Evolutionary conservation across 2,113 vertebrate genomes (phyloP).

Genomic region (Spheniscus mendiculus): DNA sequence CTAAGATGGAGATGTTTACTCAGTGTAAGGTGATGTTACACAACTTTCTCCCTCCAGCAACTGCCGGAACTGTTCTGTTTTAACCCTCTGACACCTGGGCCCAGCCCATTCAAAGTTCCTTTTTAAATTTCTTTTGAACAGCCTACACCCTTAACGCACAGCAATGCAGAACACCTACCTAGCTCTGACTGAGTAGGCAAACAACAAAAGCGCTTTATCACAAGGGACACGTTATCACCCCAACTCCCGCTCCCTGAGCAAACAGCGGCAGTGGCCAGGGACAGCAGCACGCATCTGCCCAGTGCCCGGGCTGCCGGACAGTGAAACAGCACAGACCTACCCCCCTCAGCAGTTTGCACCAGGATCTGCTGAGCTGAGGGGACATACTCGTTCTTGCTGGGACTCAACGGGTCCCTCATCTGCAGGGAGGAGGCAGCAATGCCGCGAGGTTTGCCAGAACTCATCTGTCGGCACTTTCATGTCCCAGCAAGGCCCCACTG

Average conservation of each 20-base stretch:
- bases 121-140: not conserved
- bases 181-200: not conserved
- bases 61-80: not conserved
- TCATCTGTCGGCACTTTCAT: not conserved
- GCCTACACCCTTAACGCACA: conserved; percentile 20
- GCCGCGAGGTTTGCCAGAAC: not conserved
- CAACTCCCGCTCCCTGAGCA: conserved; percentile 10
- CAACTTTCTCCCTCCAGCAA: not conserved
- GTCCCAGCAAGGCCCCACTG: not conserved
- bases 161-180: not conserved
- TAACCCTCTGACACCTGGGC: conserved; percentile 26
- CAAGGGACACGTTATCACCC: not conserved
- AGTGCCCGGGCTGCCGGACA: not conserved
- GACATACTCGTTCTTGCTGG: not conserved
- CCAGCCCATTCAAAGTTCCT: conserved; percentile 55
- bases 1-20: not conserved
- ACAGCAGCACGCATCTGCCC: not conserved
- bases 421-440: not conserved
- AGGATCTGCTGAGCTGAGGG: not conserved
- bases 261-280: not conserved
- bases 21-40: not conserved
- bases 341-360: not conserved
- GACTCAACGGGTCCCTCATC: not conserved
- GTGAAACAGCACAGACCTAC: not conserved
- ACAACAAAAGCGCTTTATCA: conserved; percentile 38